Conservation (phyloP, 2,888 invertebrate species). For the Oxystoma pomonae region DNA sequence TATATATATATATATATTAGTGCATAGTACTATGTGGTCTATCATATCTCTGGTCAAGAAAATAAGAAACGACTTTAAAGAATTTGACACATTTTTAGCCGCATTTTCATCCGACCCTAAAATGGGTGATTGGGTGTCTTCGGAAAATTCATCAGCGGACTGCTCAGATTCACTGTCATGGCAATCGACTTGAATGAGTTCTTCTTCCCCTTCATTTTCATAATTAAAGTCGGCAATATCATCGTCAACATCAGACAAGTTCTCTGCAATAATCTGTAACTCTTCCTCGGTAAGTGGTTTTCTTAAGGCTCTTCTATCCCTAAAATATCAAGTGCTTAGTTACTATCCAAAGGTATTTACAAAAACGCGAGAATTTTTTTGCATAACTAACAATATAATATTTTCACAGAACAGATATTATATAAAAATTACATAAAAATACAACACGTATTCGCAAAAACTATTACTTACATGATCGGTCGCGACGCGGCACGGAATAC, state of each 20-base stretch:
- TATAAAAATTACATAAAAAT: no score
- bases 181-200: background rate
- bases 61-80: background rate
- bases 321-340: no score
- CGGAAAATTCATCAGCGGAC: background rate
- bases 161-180: constrained; percentile 3
- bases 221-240: constrained; percentile 1
- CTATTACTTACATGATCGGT: no score
- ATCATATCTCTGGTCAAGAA: background rate
- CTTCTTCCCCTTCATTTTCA: constrained; percentile 5
- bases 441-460: no score
- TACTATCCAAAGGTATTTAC: no score
- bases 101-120: background rate
- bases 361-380: no score
- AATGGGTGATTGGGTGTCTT: background rate
- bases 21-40: constrained; percentile 1
- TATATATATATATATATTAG: no score
- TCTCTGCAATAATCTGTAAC: background rate
- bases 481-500: no score
- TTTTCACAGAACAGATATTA: no score
- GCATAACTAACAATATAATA: no score
- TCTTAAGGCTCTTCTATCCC: no score
- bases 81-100: background rate
- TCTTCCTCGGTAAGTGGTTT: background rate
- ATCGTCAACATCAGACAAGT: constrained; percentile 4